Conservation (phyloP, 1,140 invertebrate species). For the Drosophila hydei region DNA sequence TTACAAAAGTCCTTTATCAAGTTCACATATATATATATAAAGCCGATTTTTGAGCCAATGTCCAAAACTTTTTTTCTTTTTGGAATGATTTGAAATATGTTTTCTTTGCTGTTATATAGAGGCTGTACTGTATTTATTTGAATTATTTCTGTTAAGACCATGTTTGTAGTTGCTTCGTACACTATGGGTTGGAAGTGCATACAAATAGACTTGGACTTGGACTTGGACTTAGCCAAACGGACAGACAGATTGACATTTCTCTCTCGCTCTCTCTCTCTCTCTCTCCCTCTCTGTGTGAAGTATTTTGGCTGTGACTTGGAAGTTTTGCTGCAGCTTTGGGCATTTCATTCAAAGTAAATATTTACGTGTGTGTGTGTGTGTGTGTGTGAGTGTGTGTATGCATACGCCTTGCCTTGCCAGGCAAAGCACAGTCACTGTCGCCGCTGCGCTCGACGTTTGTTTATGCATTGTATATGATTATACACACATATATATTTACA, state of each 20-base stretch:
- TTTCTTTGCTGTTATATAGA: no score
- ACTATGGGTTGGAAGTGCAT: conserved; percentile 24
- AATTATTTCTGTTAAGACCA: conserved; percentile 8
- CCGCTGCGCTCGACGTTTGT: conserved; percentile 6
- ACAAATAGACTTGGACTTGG: conserved; percentile 51
- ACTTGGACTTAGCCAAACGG: conserved; percentile 1
- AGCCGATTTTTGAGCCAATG: no score
- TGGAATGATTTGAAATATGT: no score
- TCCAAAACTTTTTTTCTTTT: no score
- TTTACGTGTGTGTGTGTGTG: conserved; percentile 22
- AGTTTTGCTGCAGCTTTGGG: conserved; percentile 59
- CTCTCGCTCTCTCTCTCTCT: conserved; percentile 11
- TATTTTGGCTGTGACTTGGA: conserved; percentile 42
- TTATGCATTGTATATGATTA: conserved; percentile 24
- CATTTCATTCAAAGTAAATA: conserved; percentile 63
- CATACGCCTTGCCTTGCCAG: conserved; percentile 11
- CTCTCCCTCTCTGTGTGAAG: conserved; percentile 13
- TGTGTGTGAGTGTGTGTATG: conserved; percentile 25
- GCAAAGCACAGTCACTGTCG: background rate
- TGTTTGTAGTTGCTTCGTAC: conserved; percentile 14
- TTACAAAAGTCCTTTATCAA: no score
- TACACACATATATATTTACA: conserved; percentile 12
- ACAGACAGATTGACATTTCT: conserved; percentile 32
- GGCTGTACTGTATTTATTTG: background rate
- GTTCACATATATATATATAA: no score